These are phyloP conservation scores for Trichomalopsis sarcophagae DNA, from an alignment of 1,140 invertebrate species.

Conservation along the genomic window DNA sequence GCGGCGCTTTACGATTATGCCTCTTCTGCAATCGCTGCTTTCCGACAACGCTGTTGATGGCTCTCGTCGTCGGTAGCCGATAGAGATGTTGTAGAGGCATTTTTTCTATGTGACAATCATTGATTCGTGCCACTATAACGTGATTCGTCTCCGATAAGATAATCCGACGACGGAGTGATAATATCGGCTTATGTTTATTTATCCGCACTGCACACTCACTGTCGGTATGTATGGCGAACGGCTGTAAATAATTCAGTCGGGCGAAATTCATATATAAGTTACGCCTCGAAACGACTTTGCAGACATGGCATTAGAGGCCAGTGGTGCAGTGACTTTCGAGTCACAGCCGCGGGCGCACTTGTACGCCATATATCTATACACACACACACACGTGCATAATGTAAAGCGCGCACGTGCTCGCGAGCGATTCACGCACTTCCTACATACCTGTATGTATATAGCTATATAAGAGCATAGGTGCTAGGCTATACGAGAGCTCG, in stretches of 20 bases:
- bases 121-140: too few species aligned
- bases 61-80: not conserved
- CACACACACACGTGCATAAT: not conserved
- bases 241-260: too few species aligned
- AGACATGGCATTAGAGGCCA: too few species aligned
- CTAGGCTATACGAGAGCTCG: not conserved
- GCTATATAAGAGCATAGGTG: not conserved
- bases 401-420: not conserved
- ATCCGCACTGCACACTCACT: too few species aligned
- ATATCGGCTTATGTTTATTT: too few species aligned
- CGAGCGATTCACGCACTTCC: conserved; percentile 20
- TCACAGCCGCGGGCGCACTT: too few species aligned
- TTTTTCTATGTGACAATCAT: too few species aligned
- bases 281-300: too few species aligned
- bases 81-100: too few species aligned
- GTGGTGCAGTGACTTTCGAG: conserved; percentile 5
- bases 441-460: not conserved
- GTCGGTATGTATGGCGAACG: too few species aligned
- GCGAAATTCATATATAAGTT: conserved; percentile 1
- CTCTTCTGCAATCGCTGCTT: not conserved
- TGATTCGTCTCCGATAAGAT: too few species aligned
- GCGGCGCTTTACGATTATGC: not conserved
- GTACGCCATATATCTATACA: not conserved
- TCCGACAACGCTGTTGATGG: not conserved
- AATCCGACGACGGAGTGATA: too few species aligned